phyloP scores from a whole-genome alignment of 92 coral and sea anemone species.

The Parazoanthus swiftii region DNA sequence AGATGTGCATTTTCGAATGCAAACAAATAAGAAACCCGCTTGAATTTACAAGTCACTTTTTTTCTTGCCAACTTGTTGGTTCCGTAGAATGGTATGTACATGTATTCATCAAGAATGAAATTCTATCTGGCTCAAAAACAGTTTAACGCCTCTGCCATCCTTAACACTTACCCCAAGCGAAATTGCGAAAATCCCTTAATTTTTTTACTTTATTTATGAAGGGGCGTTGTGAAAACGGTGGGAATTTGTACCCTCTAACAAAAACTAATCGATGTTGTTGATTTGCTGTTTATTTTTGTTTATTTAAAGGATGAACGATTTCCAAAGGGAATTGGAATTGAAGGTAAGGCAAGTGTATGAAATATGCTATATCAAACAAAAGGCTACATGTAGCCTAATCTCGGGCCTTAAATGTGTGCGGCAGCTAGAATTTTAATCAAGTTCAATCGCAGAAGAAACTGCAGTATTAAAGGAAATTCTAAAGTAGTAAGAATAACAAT shows the following conservation, averaged over 20 bases:
- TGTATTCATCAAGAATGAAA: too few relatives aligned
- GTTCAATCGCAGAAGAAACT: neutral
- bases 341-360: conserved; percentile 60
- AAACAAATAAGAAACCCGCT: too few relatives aligned
- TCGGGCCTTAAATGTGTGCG: neutral
- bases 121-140: too few relatives aligned
- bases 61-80: too few relatives aligned
- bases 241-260: neutral
- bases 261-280: neutral
- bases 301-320: conserved; percentile 87
- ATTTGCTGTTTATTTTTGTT: neutral
- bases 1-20: too few relatives aligned
- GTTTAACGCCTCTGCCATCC: too few relatives aligned
- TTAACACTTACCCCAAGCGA: too few relatives aligned
- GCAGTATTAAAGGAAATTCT: neutral
- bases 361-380: too few relatives aligned
- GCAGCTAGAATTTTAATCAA: neutral
- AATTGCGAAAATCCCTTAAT: too few relatives aligned
- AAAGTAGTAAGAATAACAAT: neutral
- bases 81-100: too few relatives aligned
- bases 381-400: neutral
- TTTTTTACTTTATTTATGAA: too few relatives aligned
- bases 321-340: conserved; percentile 93
- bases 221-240: neutral
- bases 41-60: too few relatives aligned